A percentile compares a stretch with the other conserved stretches of the same genome.
Conservation (phyloP, 2,888 invertebrate genomes). For the Stenoptilia bipunctidactyla region DNA sequence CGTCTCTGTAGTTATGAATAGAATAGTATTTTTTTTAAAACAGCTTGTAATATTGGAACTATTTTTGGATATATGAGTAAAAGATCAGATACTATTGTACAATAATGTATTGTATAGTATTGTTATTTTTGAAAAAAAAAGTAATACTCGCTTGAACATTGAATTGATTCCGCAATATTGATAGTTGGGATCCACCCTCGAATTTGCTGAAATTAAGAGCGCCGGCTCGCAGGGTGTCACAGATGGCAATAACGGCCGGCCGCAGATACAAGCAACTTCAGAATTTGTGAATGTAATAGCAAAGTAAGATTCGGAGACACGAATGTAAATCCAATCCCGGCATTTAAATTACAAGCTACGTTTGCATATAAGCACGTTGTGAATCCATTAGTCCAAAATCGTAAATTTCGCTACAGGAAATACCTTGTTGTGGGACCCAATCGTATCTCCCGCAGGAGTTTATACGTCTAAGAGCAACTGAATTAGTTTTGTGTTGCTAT, state of each 20-base stretch:
- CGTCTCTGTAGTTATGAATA: too few relatives aligned
- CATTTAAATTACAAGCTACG: conserved; percentile 29
- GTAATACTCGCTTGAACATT: conserved; percentile 16
- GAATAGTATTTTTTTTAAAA: too few relatives aligned
- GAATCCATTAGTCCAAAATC: conserved; percentile 14
- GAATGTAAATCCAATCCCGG: conserved; percentile 31
- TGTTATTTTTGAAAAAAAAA: too few relatives aligned
- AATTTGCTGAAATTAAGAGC: conserved; percentile 57
- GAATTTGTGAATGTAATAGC: background rate
- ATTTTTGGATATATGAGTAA: too few relatives aligned
- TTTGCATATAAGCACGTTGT: conserved; percentile 25
- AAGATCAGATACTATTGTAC: too few relatives aligned
- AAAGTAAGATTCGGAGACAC: too few relatives aligned
- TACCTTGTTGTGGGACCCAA: conserved; percentile 32
- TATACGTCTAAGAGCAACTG: conserved; percentile 41
- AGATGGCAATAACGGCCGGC: conserved; percentile 54
- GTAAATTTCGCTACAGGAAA: conserved; percentile 26
- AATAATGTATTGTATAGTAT: too few relatives aligned
- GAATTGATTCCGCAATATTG: conserved; percentile 41
- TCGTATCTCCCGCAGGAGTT: conserved; percentile 39
- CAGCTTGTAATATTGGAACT: too few relatives aligned
- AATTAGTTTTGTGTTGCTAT: conserved; percentile 61
- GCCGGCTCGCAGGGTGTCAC: conserved; percentile 57
- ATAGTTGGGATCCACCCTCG: conserved; percentile 48
- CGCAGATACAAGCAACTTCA: background rate